A percentile compares a stretch with the other conserved stretches of the same genome.
phyloP scores from a whole-genome alignment of 2,797 vertebrate genomes.

The Esox lucius region DNA sequence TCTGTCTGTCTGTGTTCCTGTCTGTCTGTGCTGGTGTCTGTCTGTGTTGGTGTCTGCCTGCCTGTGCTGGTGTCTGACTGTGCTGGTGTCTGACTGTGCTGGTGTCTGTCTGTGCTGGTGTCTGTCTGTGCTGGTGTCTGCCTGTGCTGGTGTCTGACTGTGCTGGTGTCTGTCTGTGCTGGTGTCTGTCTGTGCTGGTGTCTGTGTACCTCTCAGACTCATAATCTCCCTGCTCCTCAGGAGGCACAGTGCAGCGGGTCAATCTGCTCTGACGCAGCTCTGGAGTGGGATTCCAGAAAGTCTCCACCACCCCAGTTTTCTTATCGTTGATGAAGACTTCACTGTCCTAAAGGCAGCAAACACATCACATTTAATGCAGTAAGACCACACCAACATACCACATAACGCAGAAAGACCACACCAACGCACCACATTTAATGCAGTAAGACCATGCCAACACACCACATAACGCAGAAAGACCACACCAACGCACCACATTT shows the following conservation, averaged over 20 bases:
- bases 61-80: neutral
- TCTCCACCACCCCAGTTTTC: constrained; percentile 86
- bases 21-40: neutral
- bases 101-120: neutral
- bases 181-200: neutral
- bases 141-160: too few relatives aligned
- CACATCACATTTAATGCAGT: neutral
- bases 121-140: too few relatives aligned
- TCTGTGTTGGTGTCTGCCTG: neutral
- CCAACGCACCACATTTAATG: too few relatives aligned
- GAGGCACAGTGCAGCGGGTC: constrained; percentile 86
- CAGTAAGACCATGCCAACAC: too few relatives aligned
- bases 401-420: neutral
- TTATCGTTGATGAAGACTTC: constrained; percentile 96
- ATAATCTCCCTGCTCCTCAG: constrained; percentile 89
- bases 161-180: too few relatives aligned
- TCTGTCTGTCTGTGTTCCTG: too few relatives aligned
- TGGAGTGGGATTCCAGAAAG: constrained; percentile 91
- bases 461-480: too few relatives aligned
- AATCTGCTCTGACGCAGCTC: constrained; percentile 89
- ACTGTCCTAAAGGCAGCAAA: constrained; percentile 82
- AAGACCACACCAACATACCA: neutral
- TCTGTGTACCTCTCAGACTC: constrained; percentile 88
- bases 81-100: neutral
- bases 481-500: too few relatives aligned